Evolutionary conservation across 2,797 vertebrate species (phyloP), one percentile per base, ranked within the genome.

Genomic region (Clarias fuscus): DNA sequence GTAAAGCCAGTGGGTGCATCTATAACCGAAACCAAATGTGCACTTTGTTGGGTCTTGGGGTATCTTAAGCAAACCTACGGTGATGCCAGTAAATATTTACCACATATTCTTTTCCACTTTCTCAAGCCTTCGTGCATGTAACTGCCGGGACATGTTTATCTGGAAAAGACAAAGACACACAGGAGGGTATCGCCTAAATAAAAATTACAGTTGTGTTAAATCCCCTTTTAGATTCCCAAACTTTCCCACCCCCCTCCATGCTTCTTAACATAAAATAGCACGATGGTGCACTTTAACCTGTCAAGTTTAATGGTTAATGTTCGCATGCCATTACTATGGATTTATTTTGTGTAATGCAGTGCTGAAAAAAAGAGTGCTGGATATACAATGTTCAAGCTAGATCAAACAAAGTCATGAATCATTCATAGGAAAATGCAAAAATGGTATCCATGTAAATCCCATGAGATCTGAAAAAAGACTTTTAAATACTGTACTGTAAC

Each of bases 71-170:
- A 82, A 82, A 67, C 1, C 8, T 61, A 13, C 68, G 15, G 1
- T 18, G 83, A n/a, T 53, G 48, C 11, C 22, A 65, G 83, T 76
- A 61, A 87, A 85, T 33, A 73, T 92, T 94, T 89, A 98, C 98
- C 98, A 99, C 18, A 98, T 91, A 91, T 99, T 99, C 91, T 97
- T 94, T 85, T 97, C 96, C 59, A 96, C 89, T 18, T 96, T 96
- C 0, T 97, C 93, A 81, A 98, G 93, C 81, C 98, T 96, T 84
- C 89, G 95, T 22, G 98, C 96, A 58, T 95, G 95, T 84, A 97
- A 76, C 0, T 18, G 92, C 59, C 91, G 96, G 62, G 96, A 93
- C 98, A 99, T 99, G 83, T 90, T 91, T 88, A 88, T 88, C 98
- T 98, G 92, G 27, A 90, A 43, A 90, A 33, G 91, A 58, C 85